These are phyloP conservation scores for Gerris buenoi DNA, from an alignment of 1,140 invertebrate genomes.

Conservation along the genomic window DNA sequence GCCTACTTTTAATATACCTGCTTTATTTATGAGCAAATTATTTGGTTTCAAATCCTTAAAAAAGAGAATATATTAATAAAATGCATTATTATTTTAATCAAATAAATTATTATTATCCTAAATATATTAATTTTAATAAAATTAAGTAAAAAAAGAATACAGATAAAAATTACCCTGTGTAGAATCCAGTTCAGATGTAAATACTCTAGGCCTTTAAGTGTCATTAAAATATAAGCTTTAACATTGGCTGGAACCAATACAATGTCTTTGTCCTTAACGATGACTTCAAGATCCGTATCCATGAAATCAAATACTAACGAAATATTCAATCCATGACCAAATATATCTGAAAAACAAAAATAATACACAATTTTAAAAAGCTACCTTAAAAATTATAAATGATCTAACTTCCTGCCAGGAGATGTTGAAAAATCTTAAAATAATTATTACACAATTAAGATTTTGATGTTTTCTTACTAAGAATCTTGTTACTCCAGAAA, in stretches of 20 bases:
- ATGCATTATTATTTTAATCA: background rate
- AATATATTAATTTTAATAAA: background rate
- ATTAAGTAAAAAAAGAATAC: no score
- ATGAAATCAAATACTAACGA: conserved; percentile 99
- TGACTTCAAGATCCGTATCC: conserved; percentile 95
- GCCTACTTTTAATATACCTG: conserved; percentile 88
- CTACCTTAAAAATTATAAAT: background rate
- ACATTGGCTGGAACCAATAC: conserved; percentile 85
- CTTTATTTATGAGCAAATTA: conserved; percentile 85
- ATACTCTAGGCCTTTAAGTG: conserved; percentile 86
- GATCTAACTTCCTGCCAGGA: no score
- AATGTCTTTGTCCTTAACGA: conserved; percentile 72
- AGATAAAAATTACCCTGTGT: conserved; percentile 46
- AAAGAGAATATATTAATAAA: conserved; percentile 14
- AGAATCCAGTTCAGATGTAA: conserved; percentile 93
- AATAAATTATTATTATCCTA: no score
- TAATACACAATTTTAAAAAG: background rate
- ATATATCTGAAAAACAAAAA: conserved; percentile 59
- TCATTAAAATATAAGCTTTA: conserved; percentile 92
- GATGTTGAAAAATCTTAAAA: no score
- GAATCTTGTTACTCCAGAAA: no score
- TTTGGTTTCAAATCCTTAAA: conserved; percentile 91
- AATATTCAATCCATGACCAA: conserved; percentile 96
- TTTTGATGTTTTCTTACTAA: no score
- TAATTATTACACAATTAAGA: no score